Conservation (phyloP, 2,888 invertebrate species). For the Doris montereyensis region DNA sequence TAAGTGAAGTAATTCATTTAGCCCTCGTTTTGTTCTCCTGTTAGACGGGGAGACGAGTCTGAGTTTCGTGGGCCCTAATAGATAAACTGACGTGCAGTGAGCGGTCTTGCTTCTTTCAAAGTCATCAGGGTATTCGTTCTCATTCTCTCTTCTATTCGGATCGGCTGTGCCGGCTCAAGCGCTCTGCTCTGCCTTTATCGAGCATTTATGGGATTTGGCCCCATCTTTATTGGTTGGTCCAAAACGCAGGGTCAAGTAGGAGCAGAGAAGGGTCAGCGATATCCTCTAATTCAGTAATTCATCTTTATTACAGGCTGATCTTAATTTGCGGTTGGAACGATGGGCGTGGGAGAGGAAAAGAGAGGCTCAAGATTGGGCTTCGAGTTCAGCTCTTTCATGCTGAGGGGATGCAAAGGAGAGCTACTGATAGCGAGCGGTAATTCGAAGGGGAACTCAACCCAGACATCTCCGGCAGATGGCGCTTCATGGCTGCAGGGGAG, state of each 20-base stretch:
- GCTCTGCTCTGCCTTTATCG: conserved; percentile 35
- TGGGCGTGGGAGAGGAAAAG: conserved; percentile 35
- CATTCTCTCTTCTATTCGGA: conserved; percentile 31
- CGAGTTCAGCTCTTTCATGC: too few relatives aligned
- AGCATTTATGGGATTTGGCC: conserved; percentile 30
- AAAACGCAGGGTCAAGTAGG: conserved; percentile 40
- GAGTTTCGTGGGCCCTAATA: conserved; percentile 9
- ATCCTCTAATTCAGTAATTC: conserved; percentile 41
- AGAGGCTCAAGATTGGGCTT: too few relatives aligned
- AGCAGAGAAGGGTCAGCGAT: conserved; percentile 24
- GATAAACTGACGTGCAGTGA: conserved; percentile 25
- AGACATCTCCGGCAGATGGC: too few relatives aligned
- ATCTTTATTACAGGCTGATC: conserved; percentile 42
- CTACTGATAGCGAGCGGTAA: too few relatives aligned
- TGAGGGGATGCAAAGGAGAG: too few relatives aligned
- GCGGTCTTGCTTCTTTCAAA: conserved; percentile 17
- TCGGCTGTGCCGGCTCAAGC: conserved; percentile 31
- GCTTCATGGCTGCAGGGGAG: too few relatives aligned
- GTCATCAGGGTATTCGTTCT: conserved; percentile 26
- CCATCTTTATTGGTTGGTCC: conserved; percentile 42
- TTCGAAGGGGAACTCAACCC: too few relatives aligned
- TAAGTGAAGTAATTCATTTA: too few relatives aligned
- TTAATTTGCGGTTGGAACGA: conserved; percentile 39
- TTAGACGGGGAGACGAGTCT: background rate
- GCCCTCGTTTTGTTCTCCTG: conserved; percentile 39